Evolutionary conservation across 1,140 invertebrate species (phyloP), one percentile per base, ranked within the genome.

Genomic region (Amyelois transitella): DNA sequence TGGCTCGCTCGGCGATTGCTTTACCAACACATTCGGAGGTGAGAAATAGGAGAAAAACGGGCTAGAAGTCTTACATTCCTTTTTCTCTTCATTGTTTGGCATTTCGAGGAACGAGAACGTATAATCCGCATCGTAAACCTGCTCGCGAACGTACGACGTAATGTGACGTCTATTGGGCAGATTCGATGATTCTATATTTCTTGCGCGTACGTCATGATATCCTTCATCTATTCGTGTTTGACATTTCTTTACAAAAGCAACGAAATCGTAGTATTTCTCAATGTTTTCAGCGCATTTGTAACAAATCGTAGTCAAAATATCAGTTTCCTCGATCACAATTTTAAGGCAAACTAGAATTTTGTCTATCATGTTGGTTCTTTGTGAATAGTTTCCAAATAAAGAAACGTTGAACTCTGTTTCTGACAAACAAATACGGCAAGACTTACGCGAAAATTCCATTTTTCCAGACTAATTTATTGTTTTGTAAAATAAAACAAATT

Each of bases 11-110:
- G 19, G 55, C 8, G 65, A 53, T 52, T 72, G 54, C 19, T 78
- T 77, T 6, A 62, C 5, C 6, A 70, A 45, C 47, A 65, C 45
- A 45, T 75, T 72, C 18, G 71, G 74, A n/a, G 80, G 69, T 0
- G 84, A 77, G 48, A 83, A 77, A 55, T 80, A 84, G 1, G 84
- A 86, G 59, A 87, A 86, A 24, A 81, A 76, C 21, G 77, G 72
- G 66, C 77, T 83, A 28, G 82, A 84, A 19, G 58, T 49, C 45
- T 76, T 74, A 5, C 54, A 14, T 47, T 77, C 74, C 51, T 75
- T 68, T 51, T 75, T 69, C 21, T 81, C 75, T 25, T 76, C 72
- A 51, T 77, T 70, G 20, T 75, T 64, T 12, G 59, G 60, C 53
- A 69, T 51, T 51, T 81, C 74, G 17, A 83, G 64, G 57, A 81